These are phyloP conservation scores for Tetanocera ferruginea DNA, from an alignment of 2,888 invertebrate genomes.

Conservation along the genomic window DNA sequence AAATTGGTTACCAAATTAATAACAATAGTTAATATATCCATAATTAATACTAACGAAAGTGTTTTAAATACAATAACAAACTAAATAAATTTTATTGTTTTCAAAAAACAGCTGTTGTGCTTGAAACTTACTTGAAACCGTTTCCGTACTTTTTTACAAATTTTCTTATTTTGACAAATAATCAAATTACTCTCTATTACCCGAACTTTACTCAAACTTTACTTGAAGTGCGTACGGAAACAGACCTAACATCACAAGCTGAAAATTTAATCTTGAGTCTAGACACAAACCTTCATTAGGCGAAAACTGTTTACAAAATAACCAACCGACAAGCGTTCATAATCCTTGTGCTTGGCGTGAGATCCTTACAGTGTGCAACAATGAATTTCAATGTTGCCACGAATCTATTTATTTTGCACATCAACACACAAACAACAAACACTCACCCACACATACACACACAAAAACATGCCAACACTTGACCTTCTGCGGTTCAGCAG, in stretches of 20 bases:
- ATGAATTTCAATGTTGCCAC: constrained; percentile 3
- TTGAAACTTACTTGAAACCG: no score
- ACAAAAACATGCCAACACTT: background rate
- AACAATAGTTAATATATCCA: no score
- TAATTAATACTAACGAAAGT: no score
- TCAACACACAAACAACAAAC: background rate
- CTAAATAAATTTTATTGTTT: no score
- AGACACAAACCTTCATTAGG: constrained; percentile 27
- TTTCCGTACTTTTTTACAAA: no score
- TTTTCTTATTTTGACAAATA: no score
- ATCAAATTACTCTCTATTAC: no score
- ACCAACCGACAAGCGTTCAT: background rate
- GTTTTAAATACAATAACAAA: no score
- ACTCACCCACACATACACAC: background rate
- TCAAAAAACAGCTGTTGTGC: no score
- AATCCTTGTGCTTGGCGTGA: background rate
- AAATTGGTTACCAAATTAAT: background rate
- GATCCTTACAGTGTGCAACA: background rate
- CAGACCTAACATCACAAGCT: no score
- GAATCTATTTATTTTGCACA: constrained; percentile 14
- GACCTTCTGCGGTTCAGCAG: constrained; percentile 7
- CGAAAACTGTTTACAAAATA: constrained; percentile 15
- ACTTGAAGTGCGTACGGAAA: no score
- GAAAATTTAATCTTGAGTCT: constrained; percentile 21
- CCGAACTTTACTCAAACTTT: no score